Evolutionary conservation across 2,113 vertebrate genomes (phyloP).

Genomic region (Dicrurus megarhynchus): DNA sequence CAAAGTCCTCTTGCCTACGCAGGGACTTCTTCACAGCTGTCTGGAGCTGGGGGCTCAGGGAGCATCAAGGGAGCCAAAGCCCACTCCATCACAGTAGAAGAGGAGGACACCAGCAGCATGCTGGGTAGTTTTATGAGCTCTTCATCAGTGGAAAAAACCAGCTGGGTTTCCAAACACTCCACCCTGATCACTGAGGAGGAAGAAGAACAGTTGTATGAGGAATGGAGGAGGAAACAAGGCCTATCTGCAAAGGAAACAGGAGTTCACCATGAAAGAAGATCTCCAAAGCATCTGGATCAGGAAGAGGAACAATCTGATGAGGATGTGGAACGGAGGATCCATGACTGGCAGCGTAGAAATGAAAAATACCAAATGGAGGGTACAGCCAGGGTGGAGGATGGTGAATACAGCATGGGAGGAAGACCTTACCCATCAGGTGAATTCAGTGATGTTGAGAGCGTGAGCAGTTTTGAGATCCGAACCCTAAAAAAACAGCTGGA

Average conservation of each 20-base stretch:
- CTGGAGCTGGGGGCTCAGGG: constrained; percentile 39
- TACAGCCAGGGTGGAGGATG: constrained; percentile 69
- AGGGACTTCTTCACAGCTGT: constrained; percentile 39
- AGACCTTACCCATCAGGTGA: constrained; percentile 24
- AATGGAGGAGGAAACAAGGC: constrained; percentile 52
- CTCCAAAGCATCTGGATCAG: not conserved
- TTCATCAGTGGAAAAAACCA: constrained; percentile 63
- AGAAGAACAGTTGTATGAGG: constrained; percentile 56
- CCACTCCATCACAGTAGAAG: constrained; percentile 78
- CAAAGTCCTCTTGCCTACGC: constrained; percentile 78
- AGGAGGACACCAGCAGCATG: constrained; percentile 83
- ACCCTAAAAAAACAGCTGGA: constrained; percentile 76
- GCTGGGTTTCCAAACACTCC: constrained; percentile 69
- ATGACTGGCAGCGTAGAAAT: constrained; percentile 89
- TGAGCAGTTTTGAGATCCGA: constrained; percentile 82
- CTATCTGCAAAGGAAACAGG: constrained; percentile 27
- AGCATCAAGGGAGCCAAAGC: constrained; percentile 71
- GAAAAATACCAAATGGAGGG: constrained; percentile 81
- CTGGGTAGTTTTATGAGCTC: constrained; percentile 81
- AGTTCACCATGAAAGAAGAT: not conserved
- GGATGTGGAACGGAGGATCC: constrained; percentile 75
- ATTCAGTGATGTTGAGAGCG: constrained; percentile 77
- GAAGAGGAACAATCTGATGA: constrained; percentile 63
- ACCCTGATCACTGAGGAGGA: constrained; percentile 68
- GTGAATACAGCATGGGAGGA: constrained; percentile 10